Base-by-base conservation (phyloP, 2,113 vertebrate species). In the Colinus virginianus region DNA sequence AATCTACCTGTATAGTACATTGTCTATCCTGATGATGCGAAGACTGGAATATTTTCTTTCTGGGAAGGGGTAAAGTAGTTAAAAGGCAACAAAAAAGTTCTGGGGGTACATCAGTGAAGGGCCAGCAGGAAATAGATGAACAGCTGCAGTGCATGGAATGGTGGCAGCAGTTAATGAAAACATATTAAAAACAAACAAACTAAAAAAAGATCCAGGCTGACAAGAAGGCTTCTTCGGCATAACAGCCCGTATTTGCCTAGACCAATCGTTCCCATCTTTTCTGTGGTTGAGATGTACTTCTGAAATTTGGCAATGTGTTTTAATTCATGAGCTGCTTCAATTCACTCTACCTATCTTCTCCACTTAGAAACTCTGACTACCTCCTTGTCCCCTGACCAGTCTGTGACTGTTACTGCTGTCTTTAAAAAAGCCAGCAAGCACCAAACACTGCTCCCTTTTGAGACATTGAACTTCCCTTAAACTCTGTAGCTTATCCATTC, bases 191-290 rank as follows among this genome's bases (percentile, higher is more conserved):
- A 40, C 48, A 14, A 46, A 56, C 49, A 84, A 74, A 25, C 48
- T 8, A 51, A 51, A 55, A 84, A 74, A 25, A 51, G 5, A 15
- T 1, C 14, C 25, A 49, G 48, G 4, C n/a, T 95, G 88, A 84
- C 86, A 94, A 72, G 53, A 51, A 86, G 70, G 43, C 75, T 95
- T 94, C 75, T 95, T 94, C 40, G 62, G 53, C 19, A 9, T 28
- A 42, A 84, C 70, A 92, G 94, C 94, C 95, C 86, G 70, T 67
- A 90, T 93, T 94, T 91, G 32, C 74, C 90, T 55, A 95, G 86
- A 77, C 58, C 86, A 78, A 18, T 95, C 49, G 58, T 62, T 96
- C 62, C 70, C 84, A 70, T 76, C 51, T 89, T 87, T 92, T 90
- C 74, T 69, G 58, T 78, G 53, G 51, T 48, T 62, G 53, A 87